A percentile compares a stretch with the other conserved stretches of the same genome.
Evolutionary conservation across 2,797 vertebrate genomes (phyloP).

Genomic region (Ciconia nigra): DNA sequence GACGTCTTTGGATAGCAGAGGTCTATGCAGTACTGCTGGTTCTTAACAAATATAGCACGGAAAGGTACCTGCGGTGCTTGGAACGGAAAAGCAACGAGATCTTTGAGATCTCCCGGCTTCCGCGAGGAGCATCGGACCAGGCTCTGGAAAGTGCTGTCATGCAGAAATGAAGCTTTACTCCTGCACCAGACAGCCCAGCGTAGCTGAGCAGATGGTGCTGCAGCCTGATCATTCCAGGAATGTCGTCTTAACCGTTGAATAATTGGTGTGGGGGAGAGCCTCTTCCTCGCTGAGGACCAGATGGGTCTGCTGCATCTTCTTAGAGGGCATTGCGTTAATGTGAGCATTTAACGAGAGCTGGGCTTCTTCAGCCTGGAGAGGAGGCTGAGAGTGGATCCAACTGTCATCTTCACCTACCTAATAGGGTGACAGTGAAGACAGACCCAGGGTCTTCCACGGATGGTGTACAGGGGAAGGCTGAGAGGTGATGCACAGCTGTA

Average conservation of each 20-base stretch:
- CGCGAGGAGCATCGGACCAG: fast-evolving
- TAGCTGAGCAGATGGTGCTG: not conserved
- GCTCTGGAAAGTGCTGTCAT: not conserved
- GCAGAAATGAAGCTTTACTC: not conserved
- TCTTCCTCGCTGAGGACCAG: not conserved
- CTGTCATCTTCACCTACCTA: too few species aligned
- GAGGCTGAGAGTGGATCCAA: not conserved
- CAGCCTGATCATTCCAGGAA: not conserved
- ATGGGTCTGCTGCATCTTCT: not conserved
- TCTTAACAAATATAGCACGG: not conserved
- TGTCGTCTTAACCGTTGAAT: fast-evolving
- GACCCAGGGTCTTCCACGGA: not conserved
- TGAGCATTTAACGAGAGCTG: not conserved
- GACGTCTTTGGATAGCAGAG: not conserved
- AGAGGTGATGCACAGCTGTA: fast-evolving
- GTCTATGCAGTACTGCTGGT: not conserved
- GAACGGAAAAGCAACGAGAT: not conserved
- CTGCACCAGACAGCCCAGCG: not conserved
- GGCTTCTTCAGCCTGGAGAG: not conserved
- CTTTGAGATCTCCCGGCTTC: not conserved
- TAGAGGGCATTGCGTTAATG: fast-evolving
- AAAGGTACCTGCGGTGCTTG: not conserved
- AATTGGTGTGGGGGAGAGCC: not conserved
- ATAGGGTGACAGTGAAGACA: too few species aligned
- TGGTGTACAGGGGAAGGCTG: not conserved